Percentiles rank a stretch among this genome's conserved stretches.
These are phyloP conservation scores for Aptenodytes patagonicus DNA, from an alignment of 2,113 vertebrate species.

Conservation along the genomic window DNA sequence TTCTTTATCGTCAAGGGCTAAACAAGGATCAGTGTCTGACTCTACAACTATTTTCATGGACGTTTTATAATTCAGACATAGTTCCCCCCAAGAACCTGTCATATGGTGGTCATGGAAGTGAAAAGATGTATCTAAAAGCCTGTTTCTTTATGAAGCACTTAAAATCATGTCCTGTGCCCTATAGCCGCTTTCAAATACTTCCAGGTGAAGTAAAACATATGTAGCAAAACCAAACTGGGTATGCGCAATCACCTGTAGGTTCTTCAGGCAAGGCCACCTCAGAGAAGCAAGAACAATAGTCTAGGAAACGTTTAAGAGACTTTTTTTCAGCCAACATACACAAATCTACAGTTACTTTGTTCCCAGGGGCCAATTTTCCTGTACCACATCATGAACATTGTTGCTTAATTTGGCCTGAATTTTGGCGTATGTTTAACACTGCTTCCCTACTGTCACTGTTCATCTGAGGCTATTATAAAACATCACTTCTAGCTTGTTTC, in stretches of 20 bases:
- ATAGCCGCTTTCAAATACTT: neutral
- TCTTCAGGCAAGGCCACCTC: neutral
- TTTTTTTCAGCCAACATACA: neutral
- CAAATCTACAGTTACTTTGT: neutral
- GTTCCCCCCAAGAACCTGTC: neutral
- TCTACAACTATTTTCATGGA: neutral
- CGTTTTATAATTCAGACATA: neutral
- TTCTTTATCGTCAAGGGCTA: neutral
- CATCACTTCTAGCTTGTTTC: neutral
- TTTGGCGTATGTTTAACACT: neutral
- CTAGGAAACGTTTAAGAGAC: neutral
- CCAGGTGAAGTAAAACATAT: neutral
- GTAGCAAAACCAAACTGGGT: neutral
- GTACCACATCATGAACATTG: neutral
- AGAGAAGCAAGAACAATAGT: neutral
- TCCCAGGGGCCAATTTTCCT: neutral
- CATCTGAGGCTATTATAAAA: neutral
- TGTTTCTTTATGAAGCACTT: neutral
- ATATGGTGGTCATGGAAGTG: neutral
- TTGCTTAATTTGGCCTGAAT: neutral
- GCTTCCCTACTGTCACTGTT: neutral
- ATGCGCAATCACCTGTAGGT: neutral
- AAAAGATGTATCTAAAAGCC: neutral
- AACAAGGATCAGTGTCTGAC: neutral
- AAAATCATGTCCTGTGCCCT: neutral